A percentile compares a stretch with the other conserved stretches of the same genome.
These are phyloP conservation scores for Hyles euphorbiae DNA, from an alignment of 1,140 invertebrate species.

Conservation along the genomic window DNA sequence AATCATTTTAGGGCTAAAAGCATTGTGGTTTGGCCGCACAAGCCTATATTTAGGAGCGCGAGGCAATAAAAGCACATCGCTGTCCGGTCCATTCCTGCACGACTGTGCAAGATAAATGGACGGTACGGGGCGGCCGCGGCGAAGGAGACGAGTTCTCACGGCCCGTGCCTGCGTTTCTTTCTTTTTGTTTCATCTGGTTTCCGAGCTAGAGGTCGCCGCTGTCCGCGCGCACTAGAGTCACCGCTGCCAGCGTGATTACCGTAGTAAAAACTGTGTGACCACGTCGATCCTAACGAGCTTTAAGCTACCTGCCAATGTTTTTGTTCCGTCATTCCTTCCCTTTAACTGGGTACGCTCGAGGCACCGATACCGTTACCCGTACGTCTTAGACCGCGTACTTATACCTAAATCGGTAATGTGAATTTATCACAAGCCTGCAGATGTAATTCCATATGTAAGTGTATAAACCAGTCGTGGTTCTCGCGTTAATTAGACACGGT, in stretches of 20 bases:
- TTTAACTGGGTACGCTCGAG: constrained; percentile 12
- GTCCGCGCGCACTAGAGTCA: constrained; percentile 56
- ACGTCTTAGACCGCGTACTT: not conserved
- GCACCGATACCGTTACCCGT: constrained; percentile 20
- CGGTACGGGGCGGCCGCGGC: constrained; percentile 43
- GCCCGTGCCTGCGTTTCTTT: constrained; percentile 64
- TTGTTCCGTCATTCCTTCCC: constrained; percentile 23
- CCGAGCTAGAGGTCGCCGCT: constrained; percentile 66
- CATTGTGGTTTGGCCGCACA: constrained; percentile 43
- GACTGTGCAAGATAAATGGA: constrained; percentile 73
- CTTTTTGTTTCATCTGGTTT: constrained; percentile 69
- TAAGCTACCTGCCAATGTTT: constrained; percentile 38
- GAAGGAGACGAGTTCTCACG: constrained; percentile 70
- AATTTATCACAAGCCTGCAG: constrained; percentile 3
- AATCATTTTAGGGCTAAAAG: constrained; percentile 53
- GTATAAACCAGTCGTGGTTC: constrained; percentile 34
- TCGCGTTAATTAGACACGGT: constrained; percentile 63
- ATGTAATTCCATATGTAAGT: constrained; percentile 8
- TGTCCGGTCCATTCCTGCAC: constrained; percentile 66
- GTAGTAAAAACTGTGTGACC: constrained; percentile 57
- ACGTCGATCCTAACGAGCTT: constrained; percentile 44
- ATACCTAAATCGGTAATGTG: not conserved
- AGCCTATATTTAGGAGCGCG: constrained; percentile 67
- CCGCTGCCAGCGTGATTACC: constrained; percentile 59
- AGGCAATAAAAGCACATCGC: constrained; percentile 71